phyloP scores from a whole-genome alignment of 2,797 vertebrate genomes.

The Xiphophorus birchmanni region DNA sequence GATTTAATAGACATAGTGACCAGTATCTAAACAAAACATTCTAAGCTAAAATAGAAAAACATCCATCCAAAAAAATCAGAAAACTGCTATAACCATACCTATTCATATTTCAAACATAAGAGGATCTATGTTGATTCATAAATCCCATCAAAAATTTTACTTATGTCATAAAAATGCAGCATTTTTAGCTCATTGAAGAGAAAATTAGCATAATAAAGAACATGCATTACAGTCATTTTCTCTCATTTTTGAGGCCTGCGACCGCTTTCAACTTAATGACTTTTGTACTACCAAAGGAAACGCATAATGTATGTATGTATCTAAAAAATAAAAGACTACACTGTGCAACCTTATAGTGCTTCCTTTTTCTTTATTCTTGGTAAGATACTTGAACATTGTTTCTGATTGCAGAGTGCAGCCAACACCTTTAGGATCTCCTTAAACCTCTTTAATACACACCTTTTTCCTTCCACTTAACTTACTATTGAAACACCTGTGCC shows the following conservation, averaged over 20 bases:
- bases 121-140: neutral
- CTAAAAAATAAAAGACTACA: neutral
- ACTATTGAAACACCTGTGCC: neutral
- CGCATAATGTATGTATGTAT: neutral
- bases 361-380: neutral
- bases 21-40: neutral
- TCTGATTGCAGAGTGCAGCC: neutral
- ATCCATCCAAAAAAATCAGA: neutral
- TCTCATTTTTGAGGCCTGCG: neutral
- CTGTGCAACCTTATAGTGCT: neutral
- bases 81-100: neutral
- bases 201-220: neutral
- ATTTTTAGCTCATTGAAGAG: neutral
- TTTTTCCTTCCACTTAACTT: neutral
- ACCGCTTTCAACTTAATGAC: neutral
- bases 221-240: neutral
- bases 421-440: neutral
- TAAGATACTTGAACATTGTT: neutral
- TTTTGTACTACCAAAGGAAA: neutral
- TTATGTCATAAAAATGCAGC: neutral
- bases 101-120: neutral
- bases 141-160: neutral
- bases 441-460: neutral
- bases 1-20: neutral
- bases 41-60: neutral